These are phyloP conservation scores for Diaperis boleti DNA, from an alignment of 2,888 invertebrate genomes.

Conservation along the genomic window DNA sequence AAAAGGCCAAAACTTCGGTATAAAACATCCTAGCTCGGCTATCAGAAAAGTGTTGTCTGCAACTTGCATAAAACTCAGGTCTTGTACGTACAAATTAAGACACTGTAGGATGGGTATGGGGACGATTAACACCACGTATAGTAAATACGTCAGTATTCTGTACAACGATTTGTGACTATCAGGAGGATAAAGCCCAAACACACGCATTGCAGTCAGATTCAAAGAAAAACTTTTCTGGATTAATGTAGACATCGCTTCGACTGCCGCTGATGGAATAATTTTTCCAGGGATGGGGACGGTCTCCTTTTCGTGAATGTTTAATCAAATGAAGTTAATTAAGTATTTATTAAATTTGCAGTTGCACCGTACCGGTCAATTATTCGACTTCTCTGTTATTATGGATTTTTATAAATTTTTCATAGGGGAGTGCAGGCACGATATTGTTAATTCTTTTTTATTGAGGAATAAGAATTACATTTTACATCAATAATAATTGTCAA, in stretches of 20 bases:
- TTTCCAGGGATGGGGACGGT: no score
- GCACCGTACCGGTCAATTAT: no score
- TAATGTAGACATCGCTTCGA: slow-evolving; percentile 3
- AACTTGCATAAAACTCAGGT: slow-evolving; percentile 8
- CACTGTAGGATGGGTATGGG: slow-evolving; percentile 5
- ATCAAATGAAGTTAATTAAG: no score
- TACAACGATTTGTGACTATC: slow-evolving; percentile 6
- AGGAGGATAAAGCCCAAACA: slow-evolving; percentile 10
- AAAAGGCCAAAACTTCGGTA: slow-evolving; percentile 20
- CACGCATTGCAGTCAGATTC: neutral
- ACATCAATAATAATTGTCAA: no score
- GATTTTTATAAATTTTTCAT: no score
- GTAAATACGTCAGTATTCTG: neutral
- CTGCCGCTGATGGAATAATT: no score
- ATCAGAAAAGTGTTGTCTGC: slow-evolving; percentile 17
- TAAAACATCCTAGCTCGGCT: slow-evolving; percentile 21
- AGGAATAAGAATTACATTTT: no score
- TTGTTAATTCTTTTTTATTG: no score
- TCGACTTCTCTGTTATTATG: no score
- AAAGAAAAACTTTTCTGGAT: slow-evolving; percentile 17
- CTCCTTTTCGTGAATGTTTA: no score
- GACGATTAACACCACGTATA: slow-evolving; percentile 8
- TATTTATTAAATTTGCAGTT: no score
- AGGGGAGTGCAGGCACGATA: no score
- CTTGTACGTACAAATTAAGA: slow-evolving; percentile 3